Percentiles rank a stretch among this genome's conserved stretches.
Conservation (phyloP, 2,797 vertebrate species). For the Schizopygopsis pylzovi region DNA sequence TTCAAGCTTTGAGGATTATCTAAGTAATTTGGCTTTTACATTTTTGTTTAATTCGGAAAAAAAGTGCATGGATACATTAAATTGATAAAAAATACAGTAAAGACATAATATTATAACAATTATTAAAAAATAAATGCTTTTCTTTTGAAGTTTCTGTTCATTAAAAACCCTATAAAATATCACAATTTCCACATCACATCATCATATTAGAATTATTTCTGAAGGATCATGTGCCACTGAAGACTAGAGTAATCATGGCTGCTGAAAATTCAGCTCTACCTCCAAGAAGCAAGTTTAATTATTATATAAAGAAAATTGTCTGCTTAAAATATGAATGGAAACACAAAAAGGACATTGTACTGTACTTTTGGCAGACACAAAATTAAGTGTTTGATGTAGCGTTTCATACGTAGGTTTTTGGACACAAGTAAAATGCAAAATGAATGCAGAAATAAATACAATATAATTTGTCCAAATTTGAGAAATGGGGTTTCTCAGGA, state of each 20-base stretch:
- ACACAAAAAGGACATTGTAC: slow-evolving; percentile 13
- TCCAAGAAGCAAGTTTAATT: not conserved
- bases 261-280: not conserved
- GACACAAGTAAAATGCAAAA: not conserved
- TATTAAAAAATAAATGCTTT: not conserved
- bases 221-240: not conserved
- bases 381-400: slow-evolving; percentile 6
- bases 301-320: not conserved
- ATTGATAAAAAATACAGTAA: not conserved
- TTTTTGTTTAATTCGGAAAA: not conserved
- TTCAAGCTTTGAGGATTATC: not conserved
- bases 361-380: not conserved
- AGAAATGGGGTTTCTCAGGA: slow-evolving; percentile 28
- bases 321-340: slow-evolving; percentile 7
- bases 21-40: not conserved
- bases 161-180: not conserved
- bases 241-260: not conserved
- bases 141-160: not conserved
- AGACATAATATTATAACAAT: not conserved
- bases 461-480: slow-evolving; percentile 14
- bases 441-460: slow-evolving; percentile 1
- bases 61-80: not conserved
- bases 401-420: slow-evolving; percentile 7
- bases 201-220: not conserved
- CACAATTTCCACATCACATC: not conserved